Base-by-base conservation (phyloP, 2,113 vertebrate species). In the Collichthys lucidus region DNA sequence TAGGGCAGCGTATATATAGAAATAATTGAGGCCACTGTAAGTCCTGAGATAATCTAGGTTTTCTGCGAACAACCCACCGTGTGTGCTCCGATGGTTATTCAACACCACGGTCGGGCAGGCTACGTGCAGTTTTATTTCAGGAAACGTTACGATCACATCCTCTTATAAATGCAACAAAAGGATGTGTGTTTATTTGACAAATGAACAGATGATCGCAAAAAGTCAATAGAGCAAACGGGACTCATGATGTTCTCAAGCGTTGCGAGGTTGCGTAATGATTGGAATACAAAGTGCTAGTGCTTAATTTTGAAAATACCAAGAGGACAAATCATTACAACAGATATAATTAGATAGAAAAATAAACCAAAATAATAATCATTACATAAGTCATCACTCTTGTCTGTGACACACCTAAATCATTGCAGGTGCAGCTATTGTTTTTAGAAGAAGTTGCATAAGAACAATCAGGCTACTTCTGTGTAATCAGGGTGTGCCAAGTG, bases 1-100 rank as follows among this genome's bases (percentile, higher is more conserved):
- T 67, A 56, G 62, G 65, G 3, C 52, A 65, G 44, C 5, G 40
- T 57, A 76, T 65, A 75, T 79, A 71, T 84, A 71, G 59, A 75
- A 20, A 22, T 71, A 85, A 71, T 85, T 71, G 24, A 65, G 59
- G 53, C 35, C n/a, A 46, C 1, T 7, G 29, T 4, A 70, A 4
- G 35, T 74, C 69, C 10, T 15, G 0, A 24, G 64, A 22, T 20
- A 61, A 11, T 42, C 2, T 8, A 42, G 4, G 12, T 46, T n/a
- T 55, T 53, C 22, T 22, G 20, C 49, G 15, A 59, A 46, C 14
- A 31, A 20, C 12, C 35, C 3, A 19, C 22, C 17, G 53, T 19
- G 19, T 24, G 8, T 17, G 40, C 59, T 50, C 52, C 42, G 16
- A 1, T 50, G 35, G 47, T 70, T 61, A 44, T 35, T 49, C 44